Percentiles rank a stretch among this genome's conserved stretches.
Evolutionary conservation across 2,113 vertebrate species (phyloP).

Genomic region (Excalfactoria chinensis): DNA sequence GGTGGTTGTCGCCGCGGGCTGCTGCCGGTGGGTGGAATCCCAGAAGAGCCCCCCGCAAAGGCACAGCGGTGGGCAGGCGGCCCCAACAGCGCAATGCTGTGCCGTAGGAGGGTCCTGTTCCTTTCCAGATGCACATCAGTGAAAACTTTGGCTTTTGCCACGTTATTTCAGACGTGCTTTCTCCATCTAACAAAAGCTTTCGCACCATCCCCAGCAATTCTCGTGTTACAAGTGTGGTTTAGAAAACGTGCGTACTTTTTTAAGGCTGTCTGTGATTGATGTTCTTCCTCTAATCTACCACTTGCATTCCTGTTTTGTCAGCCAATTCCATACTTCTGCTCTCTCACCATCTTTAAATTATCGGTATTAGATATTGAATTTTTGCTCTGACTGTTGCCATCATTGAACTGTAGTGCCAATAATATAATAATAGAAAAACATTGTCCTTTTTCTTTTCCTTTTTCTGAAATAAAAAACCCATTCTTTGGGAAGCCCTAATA

Average conservation of each 20-base stretch:
- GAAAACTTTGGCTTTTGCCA: neutral
- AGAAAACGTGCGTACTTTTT: neutral
- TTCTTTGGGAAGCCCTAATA: neutral
- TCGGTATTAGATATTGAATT: neutral
- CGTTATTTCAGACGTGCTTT: neutral
- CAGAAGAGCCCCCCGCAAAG: rapidly evolving
- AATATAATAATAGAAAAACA: neutral
- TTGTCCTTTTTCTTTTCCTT: neutral
- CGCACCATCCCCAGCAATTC: neutral
- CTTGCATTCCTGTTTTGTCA: neutral
- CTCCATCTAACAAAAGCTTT: neutral
- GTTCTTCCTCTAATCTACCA: neutral
- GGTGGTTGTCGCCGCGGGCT: neutral
- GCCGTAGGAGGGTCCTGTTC: neutral
- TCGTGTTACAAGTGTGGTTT: neutral
- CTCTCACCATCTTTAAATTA: neutral
- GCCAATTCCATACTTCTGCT: neutral
- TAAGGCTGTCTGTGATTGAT: neutral
- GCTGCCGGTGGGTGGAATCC: neutral
- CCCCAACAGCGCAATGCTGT: neutral
- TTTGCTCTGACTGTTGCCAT: neutral
- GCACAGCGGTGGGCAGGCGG: neutral
- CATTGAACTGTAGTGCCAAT: neutral
- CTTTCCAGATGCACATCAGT: neutral
- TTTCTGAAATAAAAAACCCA: neutral